Conservation (phyloP, 2,797 vertebrate species). For the Cyclopterus lumpus region DNA sequence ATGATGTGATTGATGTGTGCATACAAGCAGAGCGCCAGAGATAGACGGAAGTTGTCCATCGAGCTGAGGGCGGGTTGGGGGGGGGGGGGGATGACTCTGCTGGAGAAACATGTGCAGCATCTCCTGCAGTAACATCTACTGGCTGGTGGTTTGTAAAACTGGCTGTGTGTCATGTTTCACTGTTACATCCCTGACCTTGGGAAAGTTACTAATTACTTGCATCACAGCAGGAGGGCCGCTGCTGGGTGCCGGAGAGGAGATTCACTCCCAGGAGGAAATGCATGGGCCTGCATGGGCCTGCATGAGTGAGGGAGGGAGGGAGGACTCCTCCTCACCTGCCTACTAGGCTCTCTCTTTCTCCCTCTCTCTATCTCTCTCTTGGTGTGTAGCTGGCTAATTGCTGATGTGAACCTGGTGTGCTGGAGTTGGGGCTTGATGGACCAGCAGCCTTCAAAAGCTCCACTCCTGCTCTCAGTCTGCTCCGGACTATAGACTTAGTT, state of each 20-base stretch:
- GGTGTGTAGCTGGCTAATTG: too few species aligned
- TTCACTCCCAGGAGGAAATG: constrained; percentile 1
- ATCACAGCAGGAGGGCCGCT: constrained; percentile 33
- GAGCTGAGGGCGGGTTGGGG: background rate
- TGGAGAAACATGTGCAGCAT: background rate
- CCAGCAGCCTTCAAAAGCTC: too few species aligned
- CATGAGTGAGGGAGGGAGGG: background rate
- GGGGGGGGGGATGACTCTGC: background rate
- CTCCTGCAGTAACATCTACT: background rate
- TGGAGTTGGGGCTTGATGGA: too few species aligned
- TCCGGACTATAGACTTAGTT: too few species aligned
- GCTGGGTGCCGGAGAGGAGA: constrained; percentile 14
- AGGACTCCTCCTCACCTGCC: too few species aligned
- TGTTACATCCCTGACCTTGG: constrained; percentile 32
- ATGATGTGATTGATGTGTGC: constrained; percentile 26
- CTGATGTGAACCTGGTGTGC: too few species aligned
- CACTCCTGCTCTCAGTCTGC: too few species aligned
- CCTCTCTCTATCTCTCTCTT: too few species aligned
- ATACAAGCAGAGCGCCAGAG: constrained; percentile 9
- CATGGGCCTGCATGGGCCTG: background rate
- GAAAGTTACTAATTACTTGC: constrained; percentile 46
- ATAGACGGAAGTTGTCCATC: constrained; percentile 20
- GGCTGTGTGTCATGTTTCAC: constrained; percentile 32
- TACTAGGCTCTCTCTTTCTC: too few species aligned
- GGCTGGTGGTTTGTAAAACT: background rate